Percentiles rank a stretch among this genome's conserved stretches.
Conservation (phyloP, 2,888 invertebrate genomes). For the Zygothrica quintamaculata region DNA sequence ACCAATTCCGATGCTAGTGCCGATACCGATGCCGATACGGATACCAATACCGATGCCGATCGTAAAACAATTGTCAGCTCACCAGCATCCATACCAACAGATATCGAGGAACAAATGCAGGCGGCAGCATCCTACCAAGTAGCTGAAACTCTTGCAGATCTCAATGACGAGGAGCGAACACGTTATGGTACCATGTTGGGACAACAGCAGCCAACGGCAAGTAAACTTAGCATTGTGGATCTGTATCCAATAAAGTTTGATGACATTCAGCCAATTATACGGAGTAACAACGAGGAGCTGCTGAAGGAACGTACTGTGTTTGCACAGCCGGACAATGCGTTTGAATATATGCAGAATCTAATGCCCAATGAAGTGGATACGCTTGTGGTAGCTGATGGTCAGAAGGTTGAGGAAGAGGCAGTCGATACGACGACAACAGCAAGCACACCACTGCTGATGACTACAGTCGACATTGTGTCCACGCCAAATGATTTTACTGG, state of each 20-base stretch:
- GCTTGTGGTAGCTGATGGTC: slow-evolving; percentile 4
- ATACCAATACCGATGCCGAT: slow-evolving; percentile 18
- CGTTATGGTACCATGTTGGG: slow-evolving; percentile 58
- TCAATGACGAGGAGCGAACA: slow-evolving; percentile 60
- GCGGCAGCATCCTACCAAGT: slow-evolving; percentile 73
- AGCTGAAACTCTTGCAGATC: slow-evolving; percentile 67
- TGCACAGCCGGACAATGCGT: slow-evolving; percentile 47
- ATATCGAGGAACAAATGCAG: too few relatives aligned
- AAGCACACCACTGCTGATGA: slow-evolving; percentile 1
- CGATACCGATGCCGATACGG: slow-evolving; percentile 6
- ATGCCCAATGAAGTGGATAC: slow-evolving; percentile 76
- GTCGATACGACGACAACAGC: slow-evolving; percentile 18
- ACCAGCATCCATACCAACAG: too few relatives aligned
- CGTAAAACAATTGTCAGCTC: slow-evolving; percentile 1
- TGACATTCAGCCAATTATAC: slow-evolving; percentile 70
- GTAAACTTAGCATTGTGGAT: slow-evolving; percentile 83
- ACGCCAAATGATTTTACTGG: slow-evolving; percentile 80
- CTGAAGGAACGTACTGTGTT: slow-evolving; percentile 76
- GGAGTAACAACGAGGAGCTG: slow-evolving; percentile 76
- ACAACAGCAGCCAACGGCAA: slow-evolving; percentile 65
- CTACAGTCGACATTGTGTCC: slow-evolving; percentile 28
- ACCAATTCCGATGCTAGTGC: slow-evolving; percentile 1
- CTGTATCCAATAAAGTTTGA: slow-evolving; percentile 82
- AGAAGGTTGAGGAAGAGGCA: slow-evolving; percentile 23
- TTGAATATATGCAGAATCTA: slow-evolving; percentile 71